A percentile compares a stretch with the other conserved stretches of the same genome.
Evolutionary conservation across 2,888 invertebrate genomes (phyloP).

Genomic region (Tuta absoluta): DNA sequence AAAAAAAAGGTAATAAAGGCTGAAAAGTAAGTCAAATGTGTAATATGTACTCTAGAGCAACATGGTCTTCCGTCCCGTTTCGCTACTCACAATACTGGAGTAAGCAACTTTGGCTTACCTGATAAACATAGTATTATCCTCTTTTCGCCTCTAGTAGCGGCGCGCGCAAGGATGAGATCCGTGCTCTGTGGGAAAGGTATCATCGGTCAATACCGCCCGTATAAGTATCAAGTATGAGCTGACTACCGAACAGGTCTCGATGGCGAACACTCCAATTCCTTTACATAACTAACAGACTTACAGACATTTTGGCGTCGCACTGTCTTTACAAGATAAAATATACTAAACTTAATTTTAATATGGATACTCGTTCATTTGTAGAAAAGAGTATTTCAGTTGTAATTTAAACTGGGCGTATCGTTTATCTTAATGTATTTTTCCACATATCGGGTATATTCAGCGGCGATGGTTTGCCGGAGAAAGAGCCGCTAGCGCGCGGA

Average conservation of each 20-base stretch:
- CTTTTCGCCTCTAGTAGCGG: too few relatives aligned
- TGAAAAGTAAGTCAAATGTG: too few relatives aligned
- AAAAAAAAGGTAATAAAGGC: too few relatives aligned
- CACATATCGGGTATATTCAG: neutral
- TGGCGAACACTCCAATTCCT: conserved; percentile 24
- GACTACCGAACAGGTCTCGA: conserved; percentile 29
- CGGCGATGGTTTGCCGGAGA: conserved; percentile 17
- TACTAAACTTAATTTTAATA: too few relatives aligned
- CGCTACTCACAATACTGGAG: too few relatives aligned
- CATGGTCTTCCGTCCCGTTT: too few relatives aligned
- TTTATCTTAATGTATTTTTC: neutral
- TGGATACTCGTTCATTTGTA: too few relatives aligned
- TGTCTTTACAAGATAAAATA: neutral
- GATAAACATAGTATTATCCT: too few relatives aligned
- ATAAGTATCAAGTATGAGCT: conserved; percentile 18
- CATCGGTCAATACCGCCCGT: conserved; percentile 14
- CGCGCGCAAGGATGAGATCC: too few relatives aligned
- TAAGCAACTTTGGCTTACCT: too few relatives aligned
- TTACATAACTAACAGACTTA: too few relatives aligned
- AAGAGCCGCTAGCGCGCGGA: conserved; percentile 33
- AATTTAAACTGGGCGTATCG: neutral
- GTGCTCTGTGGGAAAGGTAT: conserved; percentile 7
- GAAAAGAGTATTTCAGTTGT: neutral
- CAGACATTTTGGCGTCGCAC: conserved; percentile 23
- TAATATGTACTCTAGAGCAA: too few relatives aligned